These are phyloP conservation scores for Andrena flavipes DNA, from an alignment of 2,888 invertebrate genomes.

Conservation along the genomic window DNA sequence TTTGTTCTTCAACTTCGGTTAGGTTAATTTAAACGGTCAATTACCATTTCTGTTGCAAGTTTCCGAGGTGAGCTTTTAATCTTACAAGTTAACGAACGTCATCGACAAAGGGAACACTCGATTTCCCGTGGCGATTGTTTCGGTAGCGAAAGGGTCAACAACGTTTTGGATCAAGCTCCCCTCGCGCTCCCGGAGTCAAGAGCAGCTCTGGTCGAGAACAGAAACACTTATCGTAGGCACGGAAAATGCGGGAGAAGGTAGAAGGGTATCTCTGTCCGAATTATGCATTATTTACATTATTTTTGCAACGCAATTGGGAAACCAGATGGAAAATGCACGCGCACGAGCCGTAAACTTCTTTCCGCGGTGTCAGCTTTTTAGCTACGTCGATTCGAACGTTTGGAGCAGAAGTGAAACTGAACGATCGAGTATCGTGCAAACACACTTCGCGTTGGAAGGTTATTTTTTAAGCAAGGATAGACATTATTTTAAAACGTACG, in stretches of 20 bases:
- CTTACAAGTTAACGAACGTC: not conserved
- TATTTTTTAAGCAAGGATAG: not conserved
- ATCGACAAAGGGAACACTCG: not conserved
- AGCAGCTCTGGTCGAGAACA: not conserved
- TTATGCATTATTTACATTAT: constrained; percentile 2
- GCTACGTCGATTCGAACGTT: not conserved
- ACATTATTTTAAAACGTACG: constrained; percentile 1
- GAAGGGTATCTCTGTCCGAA: too few relatives aligned
- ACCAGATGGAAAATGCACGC: constrained; percentile 76
- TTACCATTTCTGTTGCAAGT: too few relatives aligned
- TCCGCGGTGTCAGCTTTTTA: constrained; percentile 1
- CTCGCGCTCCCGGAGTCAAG: constrained; percentile 42
- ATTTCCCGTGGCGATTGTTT: not conserved
- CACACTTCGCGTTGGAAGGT: constrained; percentile 4
- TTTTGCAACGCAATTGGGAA: constrained; percentile 62
- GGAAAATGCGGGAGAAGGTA: not conserved
- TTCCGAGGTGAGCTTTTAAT: not conserved
- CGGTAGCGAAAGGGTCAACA: constrained; percentile 27
- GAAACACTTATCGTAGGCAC: not conserved
- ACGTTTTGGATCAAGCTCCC: constrained; percentile 23
- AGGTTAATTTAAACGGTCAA: too few relatives aligned
- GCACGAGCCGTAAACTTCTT: constrained; percentile 75
- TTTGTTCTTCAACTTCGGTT: too few relatives aligned
- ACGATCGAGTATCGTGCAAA: constrained; percentile 15
- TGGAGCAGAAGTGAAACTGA: not conserved